These are phyloP conservation scores for Aphelocoma coerulescens DNA, from an alignment of 2,113 vertebrate genomes.

Conservation along the genomic window DNA sequence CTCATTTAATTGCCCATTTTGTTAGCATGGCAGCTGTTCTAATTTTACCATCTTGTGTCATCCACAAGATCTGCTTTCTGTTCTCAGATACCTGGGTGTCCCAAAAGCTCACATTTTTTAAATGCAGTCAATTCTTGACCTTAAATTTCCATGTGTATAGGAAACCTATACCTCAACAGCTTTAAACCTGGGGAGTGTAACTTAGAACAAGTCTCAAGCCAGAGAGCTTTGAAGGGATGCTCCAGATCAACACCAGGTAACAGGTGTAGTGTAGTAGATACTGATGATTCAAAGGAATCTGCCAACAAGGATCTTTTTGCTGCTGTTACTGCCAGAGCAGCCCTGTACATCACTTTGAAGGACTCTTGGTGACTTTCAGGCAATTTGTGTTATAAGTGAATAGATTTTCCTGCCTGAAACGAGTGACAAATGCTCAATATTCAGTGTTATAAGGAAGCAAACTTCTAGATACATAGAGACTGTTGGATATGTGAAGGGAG, in stretches of 20 bases:
- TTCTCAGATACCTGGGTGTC: neutral
- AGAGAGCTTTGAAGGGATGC: neutral
- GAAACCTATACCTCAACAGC: neutral
- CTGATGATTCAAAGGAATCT: neutral
- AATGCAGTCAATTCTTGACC: neutral
- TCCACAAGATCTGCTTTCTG: neutral
- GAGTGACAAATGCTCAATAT: neutral
- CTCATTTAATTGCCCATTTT: neutral
- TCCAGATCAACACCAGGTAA: neutral
- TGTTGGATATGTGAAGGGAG: neutral
- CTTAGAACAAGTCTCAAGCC: neutral
- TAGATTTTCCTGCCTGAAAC: neutral
- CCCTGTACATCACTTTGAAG: neutral
- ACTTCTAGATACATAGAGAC: neutral
- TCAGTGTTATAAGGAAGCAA: neutral
- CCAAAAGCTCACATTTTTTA: neutral
- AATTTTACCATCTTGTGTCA: neutral
- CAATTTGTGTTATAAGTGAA: neutral
- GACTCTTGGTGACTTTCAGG: neutral
- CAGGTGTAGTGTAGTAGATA: rapidly evolving
- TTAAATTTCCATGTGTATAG: neutral
- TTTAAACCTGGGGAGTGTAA: neutral
- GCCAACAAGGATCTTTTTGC: neutral
- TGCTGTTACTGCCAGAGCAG: neutral
- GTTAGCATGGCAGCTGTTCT: neutral